Percentiles rank a stretch among this genome's conserved stretches.
Conservation (phyloP, 2,797 vertebrate genomes). For the Rhadinocentrus ornatus region DNA sequence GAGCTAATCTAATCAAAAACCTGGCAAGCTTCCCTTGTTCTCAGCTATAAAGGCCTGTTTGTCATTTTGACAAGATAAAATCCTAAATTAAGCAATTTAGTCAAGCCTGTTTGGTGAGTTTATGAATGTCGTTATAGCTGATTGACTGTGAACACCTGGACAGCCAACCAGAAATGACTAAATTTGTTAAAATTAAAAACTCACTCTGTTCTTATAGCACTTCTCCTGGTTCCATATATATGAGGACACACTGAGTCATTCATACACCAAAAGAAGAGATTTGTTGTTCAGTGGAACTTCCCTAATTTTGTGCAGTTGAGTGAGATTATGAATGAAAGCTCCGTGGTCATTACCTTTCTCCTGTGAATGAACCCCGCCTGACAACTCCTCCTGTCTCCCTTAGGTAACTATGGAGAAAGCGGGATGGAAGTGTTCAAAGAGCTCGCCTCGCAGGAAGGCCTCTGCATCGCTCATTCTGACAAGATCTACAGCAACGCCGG, state of each 20-base stretch:
- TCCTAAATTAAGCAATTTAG: neutral
- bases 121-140: neutral
- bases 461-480: conserved; percentile 96
- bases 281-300: conserved; percentile 4
- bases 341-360: neutral
- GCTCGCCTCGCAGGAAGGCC: conserved; percentile 92
- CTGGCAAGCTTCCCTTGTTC: conserved; percentile 17
- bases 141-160: neutral
- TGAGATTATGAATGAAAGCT: conserved; percentile 15
- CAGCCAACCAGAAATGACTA: conserved; percentile 14
- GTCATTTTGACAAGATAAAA: conserved; percentile 2
- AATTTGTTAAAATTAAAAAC: neutral
- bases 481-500: conserved; percentile 99
- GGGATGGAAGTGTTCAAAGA: conserved; percentile 99
- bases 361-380: conserved; percentile 9
- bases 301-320: neutral
- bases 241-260: conserved; percentile 11
- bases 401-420: conserved; percentile 98
- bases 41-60: conserved; percentile 6
- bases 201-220: conserved; percentile 21
- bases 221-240: conserved; percentile 40
- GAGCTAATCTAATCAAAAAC: conserved; percentile 23
- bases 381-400: conserved; percentile 49
- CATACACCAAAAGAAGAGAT: conserved; percentile 3
- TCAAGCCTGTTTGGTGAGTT: neutral